Evolutionary conservation across 1,140 invertebrate genomes (phyloP).

Genomic region (Mactra quadrangularis): DNA sequence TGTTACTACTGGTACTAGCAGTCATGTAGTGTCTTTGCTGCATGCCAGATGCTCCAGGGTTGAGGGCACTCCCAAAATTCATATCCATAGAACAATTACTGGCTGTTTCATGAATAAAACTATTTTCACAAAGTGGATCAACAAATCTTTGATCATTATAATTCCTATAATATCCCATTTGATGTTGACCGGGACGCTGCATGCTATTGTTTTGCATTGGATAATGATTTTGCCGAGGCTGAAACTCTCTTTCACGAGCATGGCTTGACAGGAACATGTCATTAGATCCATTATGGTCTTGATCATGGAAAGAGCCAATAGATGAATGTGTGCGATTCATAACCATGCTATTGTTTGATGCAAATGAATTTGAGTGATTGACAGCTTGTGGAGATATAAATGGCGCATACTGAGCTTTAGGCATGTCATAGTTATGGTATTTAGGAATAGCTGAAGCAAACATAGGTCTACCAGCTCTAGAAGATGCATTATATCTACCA

Average conservation of each 20-base stretch:
- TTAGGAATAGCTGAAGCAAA: conserved; percentile 36
- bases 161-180: too few relatives aligned
- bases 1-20: too few relatives aligned
- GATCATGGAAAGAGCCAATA: neutral
- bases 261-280: neutral
- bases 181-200: too few relatives aligned
- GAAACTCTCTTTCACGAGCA: neutral
- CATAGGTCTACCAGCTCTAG: neutral
- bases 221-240: too few relatives aligned
- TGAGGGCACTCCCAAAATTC: too few relatives aligned
- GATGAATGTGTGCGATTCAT: conserved; percentile 28
- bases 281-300: neutral
- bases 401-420: conserved; percentile 28
- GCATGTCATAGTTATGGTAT: neutral
- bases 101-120: too few relatives aligned
- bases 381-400: conserved; percentile 16
- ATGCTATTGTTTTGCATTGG: too few relatives aligned
- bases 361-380: neutral
- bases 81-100: too few relatives aligned
- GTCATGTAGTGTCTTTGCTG: too few relatives aligned
- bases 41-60: too few relatives aligned
- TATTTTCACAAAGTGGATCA: too few relatives aligned
- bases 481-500: neutral
- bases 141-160: too few relatives aligned
- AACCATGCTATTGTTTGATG: conserved; percentile 11